phyloP scores from a whole-genome alignment of 2,888 invertebrate genomes.

The Hypena proboscidalis region DNA sequence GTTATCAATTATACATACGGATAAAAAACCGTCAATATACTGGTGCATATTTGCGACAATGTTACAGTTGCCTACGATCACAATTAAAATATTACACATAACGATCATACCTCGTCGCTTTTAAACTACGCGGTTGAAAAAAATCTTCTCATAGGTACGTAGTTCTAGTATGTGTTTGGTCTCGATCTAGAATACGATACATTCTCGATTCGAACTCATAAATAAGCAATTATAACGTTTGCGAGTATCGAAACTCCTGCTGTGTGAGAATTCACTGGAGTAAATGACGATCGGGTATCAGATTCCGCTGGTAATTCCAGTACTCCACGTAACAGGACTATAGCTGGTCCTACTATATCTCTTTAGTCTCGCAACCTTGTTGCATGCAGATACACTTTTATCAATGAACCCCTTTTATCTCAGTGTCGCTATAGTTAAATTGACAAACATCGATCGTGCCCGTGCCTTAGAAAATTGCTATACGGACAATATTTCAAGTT shows the following conservation, averaged over 20 bases:
- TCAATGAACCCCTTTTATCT: conserved; percentile 35
- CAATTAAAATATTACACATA: conserved; percentile 53
- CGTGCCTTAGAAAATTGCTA: no score
- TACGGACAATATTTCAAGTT: no score
- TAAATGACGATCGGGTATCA: conserved; percentile 38
- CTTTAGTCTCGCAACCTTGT: conserved; percentile 16
- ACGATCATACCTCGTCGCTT: conserved; percentile 40
- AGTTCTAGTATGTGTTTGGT: conserved; percentile 38
- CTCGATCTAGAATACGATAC: conserved; percentile 52
- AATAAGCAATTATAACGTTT: conserved; percentile 56
- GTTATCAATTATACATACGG: conserved; percentile 25
- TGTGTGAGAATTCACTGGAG: conserved; percentile 41
- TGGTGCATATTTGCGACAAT: conserved; percentile 32
- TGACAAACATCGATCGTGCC: no score
- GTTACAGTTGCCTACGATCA: conserved; percentile 31
- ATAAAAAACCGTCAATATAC: conserved; percentile 29
- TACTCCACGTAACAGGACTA: conserved; percentile 11
- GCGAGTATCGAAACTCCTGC: conserved; percentile 41
- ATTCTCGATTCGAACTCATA: conserved; percentile 55
- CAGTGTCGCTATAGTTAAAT: conserved; percentile 23
- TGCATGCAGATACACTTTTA: conserved; percentile 21
- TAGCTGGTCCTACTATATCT: no score
- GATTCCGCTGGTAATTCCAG: conserved; percentile 40
- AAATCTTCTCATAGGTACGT: conserved; percentile 43
- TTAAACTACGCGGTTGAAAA: conserved; percentile 41